phyloP scores from a whole-genome alignment of 1,140 invertebrate genomes.

The Pteromalus puparum region DNA sequence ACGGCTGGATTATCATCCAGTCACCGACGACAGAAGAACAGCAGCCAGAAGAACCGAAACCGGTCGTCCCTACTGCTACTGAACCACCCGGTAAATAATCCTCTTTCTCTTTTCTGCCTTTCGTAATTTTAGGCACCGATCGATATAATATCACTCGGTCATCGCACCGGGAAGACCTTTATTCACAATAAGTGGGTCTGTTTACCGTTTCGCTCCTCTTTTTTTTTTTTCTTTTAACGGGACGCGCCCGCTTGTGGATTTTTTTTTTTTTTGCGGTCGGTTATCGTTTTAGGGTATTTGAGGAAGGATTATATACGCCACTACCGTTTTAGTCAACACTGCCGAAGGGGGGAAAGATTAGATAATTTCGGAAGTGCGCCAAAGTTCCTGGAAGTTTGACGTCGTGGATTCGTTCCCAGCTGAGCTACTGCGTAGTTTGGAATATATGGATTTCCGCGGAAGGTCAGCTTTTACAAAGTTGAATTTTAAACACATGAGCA shows the following conservation, averaged over 20 bases:
- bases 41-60: slow-evolving; percentile 59
- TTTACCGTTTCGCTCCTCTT: too few relatives aligned
- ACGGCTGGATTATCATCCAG: slow-evolving; percentile 80
- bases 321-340: not conserved
- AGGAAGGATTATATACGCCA: not conserved
- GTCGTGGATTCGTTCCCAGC: not conserved
- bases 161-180: not conserved
- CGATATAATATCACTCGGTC: not conserved
- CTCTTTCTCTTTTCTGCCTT: not conserved
- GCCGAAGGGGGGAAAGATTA: not conserved
- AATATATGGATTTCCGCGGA: too few relatives aligned
- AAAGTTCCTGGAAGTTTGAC: not conserved
- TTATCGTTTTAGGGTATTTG: not conserved
- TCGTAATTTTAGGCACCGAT: slow-evolving; percentile 27
- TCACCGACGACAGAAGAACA: slow-evolving; percentile 65
- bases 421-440: too few relatives aligned
- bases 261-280: too few relatives aligned
- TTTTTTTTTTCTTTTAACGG: too few relatives aligned
- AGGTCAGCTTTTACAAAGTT: too few relatives aligned
- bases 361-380: not conserved
- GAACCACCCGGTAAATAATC: slow-evolving; percentile 12
- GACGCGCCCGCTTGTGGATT: too few relatives aligned
- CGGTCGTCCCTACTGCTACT: slow-evolving; percentile 50
- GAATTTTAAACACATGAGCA: too few relatives aligned
- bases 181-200: not conserved